A percentile compares a stretch with the other conserved stretches of the same genome.
Evolutionary conservation across 2,797 vertebrate species (phyloP).

Genomic region (Pagetopsis macropterus): DNA sequence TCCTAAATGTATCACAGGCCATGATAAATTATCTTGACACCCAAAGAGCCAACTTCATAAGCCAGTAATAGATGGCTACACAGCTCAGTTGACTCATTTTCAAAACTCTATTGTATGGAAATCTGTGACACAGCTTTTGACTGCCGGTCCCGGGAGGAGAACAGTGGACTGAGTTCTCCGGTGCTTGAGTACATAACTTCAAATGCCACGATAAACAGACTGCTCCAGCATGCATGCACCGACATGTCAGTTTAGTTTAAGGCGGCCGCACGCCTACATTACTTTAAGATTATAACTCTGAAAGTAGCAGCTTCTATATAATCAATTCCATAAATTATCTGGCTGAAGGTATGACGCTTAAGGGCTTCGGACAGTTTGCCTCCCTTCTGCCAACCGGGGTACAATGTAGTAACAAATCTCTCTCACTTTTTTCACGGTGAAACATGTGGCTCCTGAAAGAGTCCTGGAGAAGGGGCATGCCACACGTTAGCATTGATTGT

Average conservation of each 20-base stretch:
- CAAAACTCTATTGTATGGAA: slow-evolving; percentile 68
- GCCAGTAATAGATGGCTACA: slow-evolving; percentile 59
- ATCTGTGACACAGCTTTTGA: slow-evolving; percentile 61
- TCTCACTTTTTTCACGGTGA: slow-evolving; percentile 43
- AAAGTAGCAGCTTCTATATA: slow-evolving; percentile 63
- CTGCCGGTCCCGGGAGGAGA: slow-evolving; percentile 46
- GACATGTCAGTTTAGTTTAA: slow-evolving; percentile 56
- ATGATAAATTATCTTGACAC: slow-evolving; percentile 72
- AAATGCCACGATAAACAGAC: slow-evolving; percentile 52
- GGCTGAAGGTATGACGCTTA: slow-evolving; percentile 55
- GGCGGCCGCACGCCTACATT: slow-evolving; percentile 28
- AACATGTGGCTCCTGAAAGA: slow-evolving; percentile 63
- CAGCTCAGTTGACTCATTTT: slow-evolving; percentile 58
- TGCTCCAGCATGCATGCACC: slow-evolving; percentile 45
- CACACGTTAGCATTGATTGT: slow-evolving; percentile 81
- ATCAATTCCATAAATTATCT: slow-evolving; percentile 77
- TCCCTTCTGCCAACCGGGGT: slow-evolving; percentile 31
- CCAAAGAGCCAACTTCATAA: slow-evolving; percentile 54
- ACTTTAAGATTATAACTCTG: slow-evolving; percentile 59
- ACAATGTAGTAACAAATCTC: slow-evolving; percentile 61
- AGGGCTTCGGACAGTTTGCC: slow-evolving; percentile 50
- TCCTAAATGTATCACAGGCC: slow-evolving; percentile 64
- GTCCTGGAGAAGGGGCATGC: slow-evolving; percentile 54
- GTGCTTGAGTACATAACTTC: slow-evolving; percentile 44
- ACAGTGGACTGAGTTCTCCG: slow-evolving; percentile 28